These are phyloP conservation scores for Delichon dasypus DNA, from an alignment of 2,797 vertebrate species.

Conservation along the genomic window DNA sequence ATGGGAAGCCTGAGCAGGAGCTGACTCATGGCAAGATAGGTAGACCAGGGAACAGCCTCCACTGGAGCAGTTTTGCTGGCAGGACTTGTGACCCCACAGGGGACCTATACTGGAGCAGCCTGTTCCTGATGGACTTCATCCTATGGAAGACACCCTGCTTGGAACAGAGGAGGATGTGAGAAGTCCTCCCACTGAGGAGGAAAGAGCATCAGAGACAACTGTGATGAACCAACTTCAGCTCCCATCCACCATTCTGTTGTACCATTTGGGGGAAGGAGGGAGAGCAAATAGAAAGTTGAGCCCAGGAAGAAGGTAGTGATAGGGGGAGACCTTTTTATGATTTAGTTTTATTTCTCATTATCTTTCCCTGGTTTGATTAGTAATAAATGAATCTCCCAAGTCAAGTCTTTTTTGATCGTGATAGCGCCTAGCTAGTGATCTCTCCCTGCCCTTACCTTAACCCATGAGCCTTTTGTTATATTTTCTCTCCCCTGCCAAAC, in stretches of 20 bases:
- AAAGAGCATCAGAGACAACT: background rate
- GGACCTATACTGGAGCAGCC: no score
- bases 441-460: background rate
- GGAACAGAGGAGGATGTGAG: background rate
- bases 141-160: background rate
- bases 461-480: background rate
- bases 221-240: background rate
- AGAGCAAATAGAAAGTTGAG: background rate
- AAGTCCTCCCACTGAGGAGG: background rate
- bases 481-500: background rate
- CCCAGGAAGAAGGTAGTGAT: background rate
- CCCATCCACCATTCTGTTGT: background rate
- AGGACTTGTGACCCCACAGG: background rate
- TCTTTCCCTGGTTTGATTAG: background rate
- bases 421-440: background rate
- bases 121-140: background rate
- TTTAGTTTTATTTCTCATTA: background rate
- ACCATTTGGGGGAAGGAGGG: rapidly evolving
- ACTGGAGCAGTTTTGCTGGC: background rate
- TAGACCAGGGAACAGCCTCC: no score
- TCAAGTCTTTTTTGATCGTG: rapidly evolving
- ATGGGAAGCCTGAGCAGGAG: background rate
- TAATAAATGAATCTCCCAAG: background rate
- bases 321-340: no score
- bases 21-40: background rate